Evolutionary conservation across 2,113 vertebrate genomes (phyloP), one percentile per base, ranked within the genome.

Genomic region (Megaleporinus macrocephalus): DNA sequence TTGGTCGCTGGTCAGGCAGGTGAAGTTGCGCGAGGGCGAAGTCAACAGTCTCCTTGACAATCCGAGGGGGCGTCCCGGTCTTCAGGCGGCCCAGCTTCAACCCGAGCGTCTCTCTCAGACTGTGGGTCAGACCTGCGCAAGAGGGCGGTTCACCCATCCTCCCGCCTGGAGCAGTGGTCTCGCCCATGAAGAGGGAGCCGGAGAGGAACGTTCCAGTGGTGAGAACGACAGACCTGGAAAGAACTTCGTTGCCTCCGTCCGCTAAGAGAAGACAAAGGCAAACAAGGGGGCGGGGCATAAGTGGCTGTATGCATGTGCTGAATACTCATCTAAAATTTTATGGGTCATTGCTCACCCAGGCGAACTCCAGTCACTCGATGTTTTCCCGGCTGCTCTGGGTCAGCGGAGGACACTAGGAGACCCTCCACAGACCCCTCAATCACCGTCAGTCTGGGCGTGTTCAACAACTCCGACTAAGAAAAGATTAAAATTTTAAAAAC

Each of bases 121-220:
- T 97, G 26, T 92, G 90, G 57, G 97, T 96, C 82, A 99, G 92
- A 1, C 96, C 95, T 0, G 94, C 2, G 2, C 92, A 88, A 0
- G 97, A 96, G 1, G 97, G 95, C 26, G 94, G 93, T 44, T 98
- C 97, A 63, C 97, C 98, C 3, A 98, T 94, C 3, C 98, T 94
- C 24, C 98, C 98, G 0, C 97, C 98, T 0, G 97, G 95, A 15
- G 92, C 90, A 0, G 0, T 88, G 84, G 94, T 95, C 69, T 94
- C 88, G 4, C 97, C 98, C 4, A 98, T 85, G 59, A 96, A 89
- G 76, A 98, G 83, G 85, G 92, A 69, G 0, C 97, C 98, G 53
- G 97, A 95, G 70, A 99, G 90, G 88, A 99, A 99, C 0, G 97
- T 99, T 4, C 98, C 98, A 0, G 97, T 97, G 44, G 98, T 98